Percentiles rank a stretch among this genome's conserved stretches.
Conservation (phyloP, 2,113 vertebrate genomes). For the Bagarius yarrelli region DNA sequence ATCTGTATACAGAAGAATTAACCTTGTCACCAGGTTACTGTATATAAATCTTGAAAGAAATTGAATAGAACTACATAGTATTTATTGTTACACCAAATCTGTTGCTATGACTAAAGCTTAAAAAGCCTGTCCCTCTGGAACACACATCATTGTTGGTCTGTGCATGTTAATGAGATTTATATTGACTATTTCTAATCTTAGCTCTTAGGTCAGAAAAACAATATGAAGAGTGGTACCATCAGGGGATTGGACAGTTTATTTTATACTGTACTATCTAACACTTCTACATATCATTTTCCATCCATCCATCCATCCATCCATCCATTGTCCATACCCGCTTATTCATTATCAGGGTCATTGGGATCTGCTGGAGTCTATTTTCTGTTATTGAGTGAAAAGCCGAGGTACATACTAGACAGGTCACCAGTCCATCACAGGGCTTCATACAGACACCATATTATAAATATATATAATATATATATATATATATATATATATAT, state of each 20-base stretch:
- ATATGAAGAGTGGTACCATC: background rate
- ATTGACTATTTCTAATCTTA: constrained; percentile 26
- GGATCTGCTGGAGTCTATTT: too few relatives aligned
- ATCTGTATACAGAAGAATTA: background rate
- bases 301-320: too few relatives aligned
- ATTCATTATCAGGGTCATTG: too few relatives aligned
- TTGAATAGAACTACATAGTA: background rate
- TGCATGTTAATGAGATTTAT: constrained; percentile 37
- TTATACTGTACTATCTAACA: background rate
- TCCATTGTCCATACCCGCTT: too few relatives aligned
- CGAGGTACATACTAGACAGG: too few relatives aligned
- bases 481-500: too few relatives aligned
- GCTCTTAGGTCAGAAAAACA: constrained; percentile 14
- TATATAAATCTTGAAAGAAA: too few relatives aligned
- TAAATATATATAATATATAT: too few relatives aligned
- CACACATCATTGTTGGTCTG: constrained; percentile 7
- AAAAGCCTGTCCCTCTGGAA: constrained; percentile 8
- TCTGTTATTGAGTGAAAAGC: too few relatives aligned
- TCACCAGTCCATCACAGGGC: too few relatives aligned
- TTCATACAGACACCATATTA: too few relatives aligned
- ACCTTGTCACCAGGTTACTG: background rate
- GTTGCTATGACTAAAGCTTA: constrained; percentile 17
- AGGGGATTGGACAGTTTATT: background rate
- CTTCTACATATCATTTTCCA: background rate
- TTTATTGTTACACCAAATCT: background rate